A percentile compares a stretch with the other conserved stretches of the same genome.
Conservation (phyloP, 1,140 invertebrate species). For the Dreissena rostriformis region DNA sequence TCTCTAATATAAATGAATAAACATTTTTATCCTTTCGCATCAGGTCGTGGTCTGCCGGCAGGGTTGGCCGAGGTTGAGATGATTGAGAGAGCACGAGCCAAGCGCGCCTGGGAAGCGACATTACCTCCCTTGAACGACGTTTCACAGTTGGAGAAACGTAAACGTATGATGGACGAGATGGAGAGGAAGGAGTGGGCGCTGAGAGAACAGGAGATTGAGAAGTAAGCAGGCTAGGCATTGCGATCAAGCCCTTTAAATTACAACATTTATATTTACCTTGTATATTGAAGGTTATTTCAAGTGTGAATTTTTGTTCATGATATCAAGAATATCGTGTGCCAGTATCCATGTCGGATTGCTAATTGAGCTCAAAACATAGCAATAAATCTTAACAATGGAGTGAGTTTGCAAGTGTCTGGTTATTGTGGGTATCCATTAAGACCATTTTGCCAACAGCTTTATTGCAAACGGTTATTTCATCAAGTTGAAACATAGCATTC, state of each 20-base stretch:
- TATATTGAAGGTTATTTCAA: neutral
- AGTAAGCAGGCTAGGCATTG: constrained; percentile 64
- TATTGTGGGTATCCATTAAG: too few species aligned
- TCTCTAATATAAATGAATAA: neutral
- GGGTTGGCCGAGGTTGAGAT: constrained; percentile 85
- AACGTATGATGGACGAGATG: constrained; percentile 84
- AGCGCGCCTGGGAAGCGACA: constrained; percentile 84
- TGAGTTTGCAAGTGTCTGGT: too few species aligned
- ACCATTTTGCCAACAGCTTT: too few species aligned
- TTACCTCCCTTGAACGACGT: constrained; percentile 83
- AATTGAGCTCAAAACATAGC: too few species aligned
- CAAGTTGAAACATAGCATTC: constrained; percentile 1
- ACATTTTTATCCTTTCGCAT: neutral
- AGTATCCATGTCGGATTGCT: too few species aligned
- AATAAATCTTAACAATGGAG: too few species aligned
- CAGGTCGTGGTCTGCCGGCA: constrained; percentile 85
- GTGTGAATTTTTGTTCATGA: too few species aligned
- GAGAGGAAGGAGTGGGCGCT: constrained; percentile 86
- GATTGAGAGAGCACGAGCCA: constrained; percentile 84
- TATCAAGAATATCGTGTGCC: too few species aligned
- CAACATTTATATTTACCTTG: neutral
- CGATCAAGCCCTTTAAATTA: neutral
- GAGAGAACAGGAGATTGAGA: constrained; percentile 84
- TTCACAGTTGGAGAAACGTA: constrained; percentile 83
- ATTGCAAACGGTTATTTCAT: too few species aligned